Evolutionary conservation across 2,113 vertebrate species (phyloP).

Genomic region (Aegotheles bennettii): DNA sequence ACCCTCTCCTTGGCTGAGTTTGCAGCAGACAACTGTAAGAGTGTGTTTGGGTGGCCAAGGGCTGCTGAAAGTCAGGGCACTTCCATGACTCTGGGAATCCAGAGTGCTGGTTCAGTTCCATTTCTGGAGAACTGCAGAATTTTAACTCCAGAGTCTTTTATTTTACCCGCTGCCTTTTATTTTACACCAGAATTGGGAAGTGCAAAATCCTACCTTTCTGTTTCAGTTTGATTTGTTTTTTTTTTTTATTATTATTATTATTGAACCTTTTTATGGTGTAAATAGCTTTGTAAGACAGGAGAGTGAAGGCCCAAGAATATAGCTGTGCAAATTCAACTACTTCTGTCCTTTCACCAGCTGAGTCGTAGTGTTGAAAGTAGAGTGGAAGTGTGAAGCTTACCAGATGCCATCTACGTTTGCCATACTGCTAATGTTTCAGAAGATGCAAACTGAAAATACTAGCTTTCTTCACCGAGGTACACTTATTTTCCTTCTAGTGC

Average conservation of each 20-base stretch:
- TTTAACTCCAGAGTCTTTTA: background rate
- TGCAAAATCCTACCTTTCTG: background rate
- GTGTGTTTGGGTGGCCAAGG: fast-evolving
- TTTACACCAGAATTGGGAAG: background rate
- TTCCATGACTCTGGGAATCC: background rate
- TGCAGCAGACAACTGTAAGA: background rate
- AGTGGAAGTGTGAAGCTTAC: background rate
- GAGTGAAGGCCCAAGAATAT: background rate
- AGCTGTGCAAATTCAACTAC: background rate
- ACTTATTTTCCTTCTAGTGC: background rate
- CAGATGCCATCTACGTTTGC: background rate
- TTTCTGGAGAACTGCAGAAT: background rate
- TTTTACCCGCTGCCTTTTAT: background rate
- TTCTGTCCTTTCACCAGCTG: background rate
- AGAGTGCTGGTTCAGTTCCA: background rate
- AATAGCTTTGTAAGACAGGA: background rate
- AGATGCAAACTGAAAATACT: background rate
- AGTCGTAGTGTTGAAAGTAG: background rate
- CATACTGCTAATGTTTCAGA: background rate
- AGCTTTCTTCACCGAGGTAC: background rate
- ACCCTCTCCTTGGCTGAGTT: background rate
- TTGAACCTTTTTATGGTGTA: background rate
- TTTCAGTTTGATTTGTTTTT: background rate
- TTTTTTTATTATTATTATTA: background rate
- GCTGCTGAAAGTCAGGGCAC: background rate